These are phyloP conservation scores for Aepyceros melampus DNA, from an alignment of 2,113 vertebrate species.

Conservation along the genomic window DNA sequence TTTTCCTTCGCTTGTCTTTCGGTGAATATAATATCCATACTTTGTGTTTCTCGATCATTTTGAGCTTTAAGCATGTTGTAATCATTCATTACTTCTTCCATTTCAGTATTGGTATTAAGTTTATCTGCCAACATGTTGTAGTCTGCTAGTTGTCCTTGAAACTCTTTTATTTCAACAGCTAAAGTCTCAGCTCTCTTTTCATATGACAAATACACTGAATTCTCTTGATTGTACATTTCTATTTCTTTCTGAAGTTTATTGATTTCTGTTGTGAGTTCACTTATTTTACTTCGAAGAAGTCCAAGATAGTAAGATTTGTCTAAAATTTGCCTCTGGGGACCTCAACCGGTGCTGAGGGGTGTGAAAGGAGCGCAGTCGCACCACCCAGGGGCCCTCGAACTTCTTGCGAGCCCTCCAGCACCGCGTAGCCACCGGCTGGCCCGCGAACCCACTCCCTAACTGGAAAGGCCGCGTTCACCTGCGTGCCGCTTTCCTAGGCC, in stretches of 20 bases:
- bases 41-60: conserved; percentile 91
- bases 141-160: conserved; percentile 95
- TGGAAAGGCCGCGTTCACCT: rapidly evolving
- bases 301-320: too few relatives aligned
- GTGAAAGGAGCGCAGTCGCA: too few relatives aligned
- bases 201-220: conserved; percentile 94
- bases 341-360: not conserved
- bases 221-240: conserved; percentile 96
- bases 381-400: not conserved
- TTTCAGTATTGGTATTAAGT: conserved; percentile 95
- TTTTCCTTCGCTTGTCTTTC: conserved; percentile 95
- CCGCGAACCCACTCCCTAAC: rapidly evolving
- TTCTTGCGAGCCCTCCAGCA: not conserved
- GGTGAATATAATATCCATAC: conserved; percentile 93
- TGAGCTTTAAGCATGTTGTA: conserved; percentile 91
- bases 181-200: conserved; percentile 96
- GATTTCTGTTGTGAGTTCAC: conserved; percentile 91
- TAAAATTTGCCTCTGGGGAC: too few relatives aligned
- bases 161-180: conserved; percentile 93
- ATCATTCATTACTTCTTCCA: conserved; percentile 92
- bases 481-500: rapidly evolving
- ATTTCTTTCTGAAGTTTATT: conserved; percentile 95
- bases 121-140: conserved; percentile 98
- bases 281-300: conserved; percentile 97
- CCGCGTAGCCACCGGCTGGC: rapidly evolving